These are phyloP conservation scores for Emmelina monodactyla DNA, from an alignment of 2,888 invertebrate genomes.

Conservation along the genomic window DNA sequence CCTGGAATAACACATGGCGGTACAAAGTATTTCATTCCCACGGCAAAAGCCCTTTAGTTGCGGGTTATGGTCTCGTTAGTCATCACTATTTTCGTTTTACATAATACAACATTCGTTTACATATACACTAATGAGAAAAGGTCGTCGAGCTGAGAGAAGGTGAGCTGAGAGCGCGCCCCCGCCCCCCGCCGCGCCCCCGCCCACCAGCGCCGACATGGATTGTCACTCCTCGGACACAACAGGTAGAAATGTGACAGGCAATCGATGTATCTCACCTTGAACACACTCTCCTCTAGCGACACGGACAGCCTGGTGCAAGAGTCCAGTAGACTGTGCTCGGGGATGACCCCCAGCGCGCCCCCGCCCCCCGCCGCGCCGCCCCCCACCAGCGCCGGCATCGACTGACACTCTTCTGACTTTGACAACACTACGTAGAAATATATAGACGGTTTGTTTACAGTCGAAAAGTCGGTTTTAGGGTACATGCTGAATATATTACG, in stretches of 20 bases:
- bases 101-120: too few species aligned
- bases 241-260: too few species aligned
- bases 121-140: too few species aligned
- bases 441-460: too few species aligned
- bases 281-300: conserved; percentile 77
- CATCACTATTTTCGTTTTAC: too few species aligned
- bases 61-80: too few species aligned
- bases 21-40: too few species aligned
- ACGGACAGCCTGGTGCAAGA: conserved; percentile 87
- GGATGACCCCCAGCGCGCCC: conserved; percentile 77
- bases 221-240: conserved; percentile 91
- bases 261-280: conserved; percentile 34
- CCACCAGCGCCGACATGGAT: conserved; percentile 84
- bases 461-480: too few species aligned
- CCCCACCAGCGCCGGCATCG: conserved; percentile 84
- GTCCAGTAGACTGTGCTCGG: conserved; percentile 85
- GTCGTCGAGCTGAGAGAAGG: too few species aligned
- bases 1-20: too few species aligned
- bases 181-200: conserved; percentile 70
- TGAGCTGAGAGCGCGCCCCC: conserved; percentile 46
- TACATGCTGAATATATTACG: too few species aligned
- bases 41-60: too few species aligned
- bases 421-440: conserved; percentile 78
- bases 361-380: conserved; percentile 69
- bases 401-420: conserved; percentile 89